Base-by-base conservation (phyloP, 2,888 invertebrate species). In the Tinea trinotella region DNA sequence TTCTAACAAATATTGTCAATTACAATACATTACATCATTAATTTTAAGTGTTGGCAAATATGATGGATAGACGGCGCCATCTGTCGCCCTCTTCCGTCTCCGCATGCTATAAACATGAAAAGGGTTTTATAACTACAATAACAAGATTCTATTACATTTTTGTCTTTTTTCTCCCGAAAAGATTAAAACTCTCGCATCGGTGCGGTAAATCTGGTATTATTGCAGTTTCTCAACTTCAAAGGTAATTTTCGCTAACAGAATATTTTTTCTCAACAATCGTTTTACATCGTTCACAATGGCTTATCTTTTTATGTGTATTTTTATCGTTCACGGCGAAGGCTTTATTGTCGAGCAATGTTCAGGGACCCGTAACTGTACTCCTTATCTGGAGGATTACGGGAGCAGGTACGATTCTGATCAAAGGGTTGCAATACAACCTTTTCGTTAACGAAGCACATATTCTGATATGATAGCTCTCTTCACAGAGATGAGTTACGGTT, bases 381-480 rank as follows among this genome's bases (percentile, higher is more conserved):
- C 58, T 69, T 66, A 69, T 70, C 67, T 62, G 40, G 13, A 60
- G 64, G 70, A 73, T 74, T 70, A 75, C 58, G 59, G 63, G 59
- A 58, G 58, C 61, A 62, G 62, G 59, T 64, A 65, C 54, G 64
- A 58, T 57, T 57, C 56, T 60, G 55, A 58, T 64, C 61, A 73
- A 82, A 75, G 76, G 77, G 75, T 76, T 79, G 66, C 59, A 15
- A 22, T 36, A 60, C 59, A 63, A 60, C 62, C 61, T 68, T 62
- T 65, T 68, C 65, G 63, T 61, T 64, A 60, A 64, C 66, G 67
- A 67, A 61, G 66, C 64, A 62, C 59, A 62, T 65, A 62, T 62
- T 59, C 57, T 58, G 64, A 59, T 64, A 71, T 70, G 71, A 74
- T 75, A 72, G 64, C 68, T 64, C 71, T 63, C 61, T 61, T n/a